Evolutionary conservation across 2,113 vertebrate species (phyloP).

Genomic region (Perccottus glenii): DNA sequence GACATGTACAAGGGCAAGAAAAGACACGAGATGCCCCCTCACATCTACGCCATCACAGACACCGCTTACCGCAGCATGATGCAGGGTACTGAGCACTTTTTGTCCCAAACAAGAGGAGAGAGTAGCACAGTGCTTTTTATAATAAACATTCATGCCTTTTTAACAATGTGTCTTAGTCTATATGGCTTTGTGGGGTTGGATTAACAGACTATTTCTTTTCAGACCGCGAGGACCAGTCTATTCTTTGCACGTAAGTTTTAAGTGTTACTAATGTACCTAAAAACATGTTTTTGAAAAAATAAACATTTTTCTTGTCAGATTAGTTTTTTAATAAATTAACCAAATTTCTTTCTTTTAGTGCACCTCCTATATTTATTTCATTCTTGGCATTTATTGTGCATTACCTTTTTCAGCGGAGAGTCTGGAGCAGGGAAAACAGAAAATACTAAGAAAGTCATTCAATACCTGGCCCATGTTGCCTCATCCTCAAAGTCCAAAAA

Average conservation of each 20-base stretch:
- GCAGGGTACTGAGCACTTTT: constrained; percentile 77
- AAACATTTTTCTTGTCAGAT: too few species aligned
- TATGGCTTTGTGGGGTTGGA: too few species aligned
- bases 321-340: too few species aligned
- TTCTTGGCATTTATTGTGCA: neutral
- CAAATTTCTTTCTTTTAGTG: too few species aligned
- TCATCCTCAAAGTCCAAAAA: constrained; percentile 79
- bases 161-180: neutral
- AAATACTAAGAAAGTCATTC: constrained; percentile 83
- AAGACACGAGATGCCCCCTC: constrained; percentile 90
- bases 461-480: constrained; percentile 78
- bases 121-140: too few species aligned
- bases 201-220: neutral
- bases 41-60: constrained; percentile 91
- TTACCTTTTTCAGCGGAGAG: constrained; percentile 65
- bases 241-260: constrained; percentile 79
- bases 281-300: neutral
- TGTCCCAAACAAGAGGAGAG: too few species aligned
- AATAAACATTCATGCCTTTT: too few species aligned
- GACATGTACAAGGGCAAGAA: constrained; percentile 95
- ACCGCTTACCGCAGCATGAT: constrained; percentile 92
- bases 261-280: neutral
- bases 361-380: neutral
- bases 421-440: constrained; percentile 81
- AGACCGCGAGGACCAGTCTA: constrained; percentile 83